Evolutionary conservation across 2,888 invertebrate genomes (phyloP).

Genomic region (Eretmocerus hayati): DNA sequence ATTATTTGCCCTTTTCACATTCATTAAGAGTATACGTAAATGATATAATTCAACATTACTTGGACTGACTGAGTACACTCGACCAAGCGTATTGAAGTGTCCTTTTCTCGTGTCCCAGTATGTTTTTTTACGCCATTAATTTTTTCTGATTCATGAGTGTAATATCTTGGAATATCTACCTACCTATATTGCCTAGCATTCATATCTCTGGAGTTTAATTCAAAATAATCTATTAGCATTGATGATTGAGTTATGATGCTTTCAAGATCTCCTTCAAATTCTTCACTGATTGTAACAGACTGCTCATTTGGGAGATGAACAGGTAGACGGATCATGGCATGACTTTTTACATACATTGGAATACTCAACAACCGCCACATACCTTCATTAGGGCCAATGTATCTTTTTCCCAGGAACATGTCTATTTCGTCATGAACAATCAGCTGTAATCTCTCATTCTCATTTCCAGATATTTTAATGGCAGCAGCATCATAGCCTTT

Average conservation of each 20-base stretch:
- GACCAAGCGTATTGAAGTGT: slow-evolving; percentile 19
- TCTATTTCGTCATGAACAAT: neutral
- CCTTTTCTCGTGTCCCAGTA: slow-evolving; percentile 11
- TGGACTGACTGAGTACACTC: slow-evolving; percentile 28
- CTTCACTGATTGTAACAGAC: slow-evolving; percentile 5
- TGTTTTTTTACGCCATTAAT: slow-evolving; percentile 1
- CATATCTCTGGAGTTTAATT: slow-evolving; percentile 12
- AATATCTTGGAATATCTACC: slow-evolving; percentile 14
- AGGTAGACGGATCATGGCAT: slow-evolving; percentile 17
- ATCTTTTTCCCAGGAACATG: slow-evolving; percentile 20
- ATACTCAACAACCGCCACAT: slow-evolving; percentile 20
- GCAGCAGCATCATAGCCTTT: slow-evolving; percentile 5
- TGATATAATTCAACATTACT: slow-evolving; percentile 27
- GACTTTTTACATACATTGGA: slow-evolving; percentile 22
- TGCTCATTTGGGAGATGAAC: slow-evolving; percentile 22
- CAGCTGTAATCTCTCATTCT: neutral
- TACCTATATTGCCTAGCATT: slow-evolving; percentile 13
- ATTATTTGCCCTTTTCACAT: slow-evolving; percentile 28
- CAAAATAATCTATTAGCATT: slow-evolving; percentile 17
- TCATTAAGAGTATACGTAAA: slow-evolving; percentile 16
- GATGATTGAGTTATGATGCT: slow-evolving; percentile 1
- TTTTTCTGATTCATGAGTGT: slow-evolving; percentile 8
- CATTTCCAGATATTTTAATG: slow-evolving; percentile 25
- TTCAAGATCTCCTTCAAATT: slow-evolving; percentile 1
- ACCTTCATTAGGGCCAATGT: slow-evolving; percentile 25